Evolutionary conservation across 2,888 invertebrate genomes (phyloP).

Genomic region (Amphipyra berbera): DNA sequence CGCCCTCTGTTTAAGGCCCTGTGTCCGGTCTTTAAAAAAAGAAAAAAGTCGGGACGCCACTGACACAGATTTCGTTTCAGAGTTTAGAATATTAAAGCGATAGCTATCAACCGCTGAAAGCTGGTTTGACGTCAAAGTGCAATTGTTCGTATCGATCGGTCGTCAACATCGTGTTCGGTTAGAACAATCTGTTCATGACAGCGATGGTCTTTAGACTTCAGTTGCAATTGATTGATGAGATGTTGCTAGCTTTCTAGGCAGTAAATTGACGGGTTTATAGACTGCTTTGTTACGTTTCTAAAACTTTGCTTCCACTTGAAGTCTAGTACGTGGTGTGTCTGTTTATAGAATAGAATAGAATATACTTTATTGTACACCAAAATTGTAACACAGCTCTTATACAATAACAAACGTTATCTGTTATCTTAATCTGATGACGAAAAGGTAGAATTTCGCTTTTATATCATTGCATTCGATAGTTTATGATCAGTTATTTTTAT

Average conservation of each 20-base stretch:
- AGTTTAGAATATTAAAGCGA: slow-evolving; percentile 37
- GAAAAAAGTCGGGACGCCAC: slow-evolving; percentile 23
- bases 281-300: slow-evolving; percentile 22
- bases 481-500: too few species aligned
- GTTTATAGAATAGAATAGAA: too few species aligned
- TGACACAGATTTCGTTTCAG: slow-evolving; percentile 42
- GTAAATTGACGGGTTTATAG: slow-evolving; percentile 11
- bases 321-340: neutral
- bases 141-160: slow-evolving; percentile 50
- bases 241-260: slow-evolving; percentile 16
- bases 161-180: slow-evolving; percentile 34
- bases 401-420: too few species aligned
- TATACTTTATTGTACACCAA: too few species aligned
- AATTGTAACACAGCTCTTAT: too few species aligned
- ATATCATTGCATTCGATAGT: too few species aligned
- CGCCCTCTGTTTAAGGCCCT: slow-evolving; percentile 32
- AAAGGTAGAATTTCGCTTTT: neutral
- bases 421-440: neutral
- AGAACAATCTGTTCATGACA: slow-evolving; percentile 32
- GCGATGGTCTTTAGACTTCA: slow-evolving; percentile 14
- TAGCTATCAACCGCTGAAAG: slow-evolving; percentile 23
- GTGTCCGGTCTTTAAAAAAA: slow-evolving; percentile 46
- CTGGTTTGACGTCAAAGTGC: slow-evolving; percentile 40
- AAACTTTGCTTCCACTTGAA: neutral
- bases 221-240: slow-evolving; percentile 18